Evolutionary conservation across 1,140 invertebrate species (phyloP).

Genomic region (Dinothrombium tinctorium): DNA sequence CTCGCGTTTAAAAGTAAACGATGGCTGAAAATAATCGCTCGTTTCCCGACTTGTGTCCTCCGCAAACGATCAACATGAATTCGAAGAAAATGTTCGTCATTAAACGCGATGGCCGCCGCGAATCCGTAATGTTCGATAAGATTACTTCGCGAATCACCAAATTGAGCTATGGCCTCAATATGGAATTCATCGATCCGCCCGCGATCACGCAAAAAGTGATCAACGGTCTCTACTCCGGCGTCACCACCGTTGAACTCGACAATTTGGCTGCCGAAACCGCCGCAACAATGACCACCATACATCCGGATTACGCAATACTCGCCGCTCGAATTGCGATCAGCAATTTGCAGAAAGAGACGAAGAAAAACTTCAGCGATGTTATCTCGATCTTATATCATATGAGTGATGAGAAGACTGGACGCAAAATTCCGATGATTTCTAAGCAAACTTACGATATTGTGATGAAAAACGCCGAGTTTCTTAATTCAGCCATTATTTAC

Average conservation of each 20-base stretch:
- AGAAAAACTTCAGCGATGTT: slow-evolving; percentile 75
- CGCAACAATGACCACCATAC: slow-evolving; percentile 80
- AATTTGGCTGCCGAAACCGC: slow-evolving; percentile 91
- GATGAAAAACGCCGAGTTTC: slow-evolving; percentile 53
- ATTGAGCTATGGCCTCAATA: slow-evolving; percentile 80
- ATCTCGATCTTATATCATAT: slow-evolving; percentile 59
- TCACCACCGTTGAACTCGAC: slow-evolving; percentile 87
- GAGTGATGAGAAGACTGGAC: slow-evolving; percentile 41
- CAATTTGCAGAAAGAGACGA: slow-evolving; percentile 92
- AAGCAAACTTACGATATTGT: slow-evolving; percentile 59
- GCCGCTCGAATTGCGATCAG: slow-evolving; percentile 87
- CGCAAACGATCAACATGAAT: background rate
- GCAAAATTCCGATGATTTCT: slow-evolving; percentile 55
- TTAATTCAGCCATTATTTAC: slow-evolving; percentile 93
- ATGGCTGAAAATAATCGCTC: too few relatives aligned
- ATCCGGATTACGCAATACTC: slow-evolving; percentile 87
- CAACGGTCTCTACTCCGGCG: slow-evolving; percentile 75
- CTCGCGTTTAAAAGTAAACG: too few relatives aligned
- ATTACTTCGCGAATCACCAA: slow-evolving; percentile 87
- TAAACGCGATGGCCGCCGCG: slow-evolving; percentile 51
- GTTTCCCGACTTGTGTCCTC: too few relatives aligned
- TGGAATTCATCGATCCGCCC: slow-evolving; percentile 80
- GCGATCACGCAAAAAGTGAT: slow-evolving; percentile 69
- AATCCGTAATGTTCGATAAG: slow-evolving; percentile 89
- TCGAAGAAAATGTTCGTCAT: slow-evolving; percentile 22